Base-by-base conservation (phyloP, 2,888 invertebrate species). In the Pediacus dermestoides region DNA sequence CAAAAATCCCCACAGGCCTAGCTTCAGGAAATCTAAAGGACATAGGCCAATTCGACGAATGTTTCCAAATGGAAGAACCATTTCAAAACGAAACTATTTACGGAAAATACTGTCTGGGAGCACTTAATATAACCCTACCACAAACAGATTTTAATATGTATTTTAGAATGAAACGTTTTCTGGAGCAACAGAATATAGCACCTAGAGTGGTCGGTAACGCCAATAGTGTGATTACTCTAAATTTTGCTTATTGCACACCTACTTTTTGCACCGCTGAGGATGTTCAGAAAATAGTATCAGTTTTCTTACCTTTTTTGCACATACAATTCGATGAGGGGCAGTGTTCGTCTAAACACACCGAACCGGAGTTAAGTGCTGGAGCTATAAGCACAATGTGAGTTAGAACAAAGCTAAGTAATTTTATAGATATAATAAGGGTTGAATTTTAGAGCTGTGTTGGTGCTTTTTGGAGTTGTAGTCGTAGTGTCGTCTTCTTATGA, bases 31-130 rank as follows among this genome's bases (percentile, higher is more conserved):
- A 35, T 11, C 10, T 39, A 7, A 23, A 10, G 3, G 31, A 42
- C 35, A 27, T 39, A 16, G 42, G 42, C 18, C 13, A 34, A 35
- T 42, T 42, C 16, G 38, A 42, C 22, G 37, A 38, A 30, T 42
- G 42, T 15, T 39, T 35, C 23, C 9, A 12, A 4, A 30, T 42
- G 4, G 26, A 39, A 34, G 12, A 13, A 7, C n/a, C 11, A 3
- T 22, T n/a, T 9, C 13, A 16, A 2, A 26, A 21, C n/a, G 26
- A 7, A 6, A 8, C 7, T 2, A 18, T 34, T 3, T 33, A 42
- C 13, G 42, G 42, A 10, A 42, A 42, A 26, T 42, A 42, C 28
- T 42, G 42, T 21, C 9, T 42, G 2, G 31, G 31, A n/a, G n/a
- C n/a, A n/a, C n/a, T n/a, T 8, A n/a, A n/a, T n/a, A n/a, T n/a